Evolutionary conservation across 2,113 vertebrate genomes (phyloP).

Genomic region (Thalassoma bifasciatum): DNA sequence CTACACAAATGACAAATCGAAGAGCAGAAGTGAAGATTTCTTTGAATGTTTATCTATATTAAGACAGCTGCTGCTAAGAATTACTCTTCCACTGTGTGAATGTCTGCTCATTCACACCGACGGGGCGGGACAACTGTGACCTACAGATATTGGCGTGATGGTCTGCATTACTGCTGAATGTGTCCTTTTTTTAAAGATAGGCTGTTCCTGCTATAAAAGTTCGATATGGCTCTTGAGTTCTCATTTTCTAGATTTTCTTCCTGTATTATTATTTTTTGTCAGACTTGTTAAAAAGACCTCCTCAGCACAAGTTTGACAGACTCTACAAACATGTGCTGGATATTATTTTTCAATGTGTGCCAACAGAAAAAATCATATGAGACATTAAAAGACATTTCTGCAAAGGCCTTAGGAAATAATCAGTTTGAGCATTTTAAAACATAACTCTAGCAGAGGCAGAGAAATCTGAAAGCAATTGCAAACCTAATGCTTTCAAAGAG

Average conservation of each 20-base stretch:
- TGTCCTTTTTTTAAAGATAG: conserved; percentile 4
- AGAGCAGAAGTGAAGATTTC: neutral
- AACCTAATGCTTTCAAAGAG: conserved; percentile 62
- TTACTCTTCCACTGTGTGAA: neutral
- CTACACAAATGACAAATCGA: neutral
- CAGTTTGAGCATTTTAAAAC: neutral
- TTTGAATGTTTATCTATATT: conserved; percentile 20
- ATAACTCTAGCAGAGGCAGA: neutral
- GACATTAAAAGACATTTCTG: neutral
- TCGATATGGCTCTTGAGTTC: too few relatives aligned
- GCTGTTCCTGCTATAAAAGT: neutral
- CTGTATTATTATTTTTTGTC: neutral
- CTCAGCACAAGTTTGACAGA: neutral
- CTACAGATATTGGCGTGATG: conserved; percentile 59
- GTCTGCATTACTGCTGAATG: neutral
- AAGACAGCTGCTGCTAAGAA: neutral
- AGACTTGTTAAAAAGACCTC: too few relatives aligned
- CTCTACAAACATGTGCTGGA: neutral
- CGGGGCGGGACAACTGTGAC: conserved; percentile 67
- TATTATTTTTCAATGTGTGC: neutral
- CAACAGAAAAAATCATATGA: too few relatives aligned
- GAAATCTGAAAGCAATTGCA: neutral
- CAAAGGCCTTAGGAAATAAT: neutral
- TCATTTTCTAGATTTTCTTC: neutral
- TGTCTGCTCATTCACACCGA: neutral